These are phyloP conservation scores for Lepidotrigona ventralis DNA, from an alignment of 1,140 invertebrate species.

Conservation along the genomic window DNA sequence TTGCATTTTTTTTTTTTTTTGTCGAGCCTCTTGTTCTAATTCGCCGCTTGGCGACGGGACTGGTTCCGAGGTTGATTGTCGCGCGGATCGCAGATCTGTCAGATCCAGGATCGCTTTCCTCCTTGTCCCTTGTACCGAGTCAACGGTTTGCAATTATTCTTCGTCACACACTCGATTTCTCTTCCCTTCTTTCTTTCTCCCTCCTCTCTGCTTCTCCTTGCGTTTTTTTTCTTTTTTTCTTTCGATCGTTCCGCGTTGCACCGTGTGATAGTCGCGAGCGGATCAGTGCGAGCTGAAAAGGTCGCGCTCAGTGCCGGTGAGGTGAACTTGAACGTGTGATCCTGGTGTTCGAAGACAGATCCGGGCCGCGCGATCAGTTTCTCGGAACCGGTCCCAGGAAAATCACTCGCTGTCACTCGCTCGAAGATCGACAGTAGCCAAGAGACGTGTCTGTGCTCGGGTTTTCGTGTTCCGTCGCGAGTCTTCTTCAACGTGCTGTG, in stretches of 20 bases:
- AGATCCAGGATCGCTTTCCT: not conserved
- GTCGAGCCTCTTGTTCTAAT: not conserved
- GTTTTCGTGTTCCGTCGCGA: constrained; percentile 30
- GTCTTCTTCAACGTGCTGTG: not conserved
- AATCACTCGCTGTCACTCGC: constrained; percentile 11
- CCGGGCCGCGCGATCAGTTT: constrained; percentile 3
- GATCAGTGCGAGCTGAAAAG: constrained; percentile 4
- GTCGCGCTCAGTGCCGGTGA: constrained; percentile 3
- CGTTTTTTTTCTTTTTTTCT: not conserved
- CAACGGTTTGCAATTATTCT: not conserved
- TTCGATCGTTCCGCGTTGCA: not conserved
- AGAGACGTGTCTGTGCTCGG: constrained; percentile 27
- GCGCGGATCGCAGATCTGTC: constrained; percentile 1
- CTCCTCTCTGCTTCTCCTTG: not conserved
- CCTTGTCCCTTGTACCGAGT: not conserved
- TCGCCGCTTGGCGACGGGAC: constrained; percentile 32
- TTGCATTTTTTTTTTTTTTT: constrained; percentile 18
- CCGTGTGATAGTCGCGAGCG: constrained; percentile 24
- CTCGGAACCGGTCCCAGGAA: not conserved
- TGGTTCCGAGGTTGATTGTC: not conserved
- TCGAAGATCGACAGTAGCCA: not conserved
- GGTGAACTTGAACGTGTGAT: constrained; percentile 12
- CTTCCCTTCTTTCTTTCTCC: not conserved
- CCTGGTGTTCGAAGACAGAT: not conserved
- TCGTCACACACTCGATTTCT: not conserved